Conservation (phyloP, 2,888 invertebrate species). For the Cantharis flavilabris region DNA sequence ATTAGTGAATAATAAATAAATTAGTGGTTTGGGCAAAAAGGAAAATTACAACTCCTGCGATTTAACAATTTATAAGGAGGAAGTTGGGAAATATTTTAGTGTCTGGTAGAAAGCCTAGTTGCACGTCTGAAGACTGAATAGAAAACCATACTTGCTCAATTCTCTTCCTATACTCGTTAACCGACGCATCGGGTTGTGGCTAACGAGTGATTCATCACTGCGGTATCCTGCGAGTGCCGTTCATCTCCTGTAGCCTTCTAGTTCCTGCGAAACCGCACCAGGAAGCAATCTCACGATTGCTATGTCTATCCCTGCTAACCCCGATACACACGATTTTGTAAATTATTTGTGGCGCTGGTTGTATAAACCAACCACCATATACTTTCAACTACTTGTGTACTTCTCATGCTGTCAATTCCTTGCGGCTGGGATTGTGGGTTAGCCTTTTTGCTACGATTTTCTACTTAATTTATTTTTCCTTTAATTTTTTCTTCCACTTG, state of each 20-base stretch:
- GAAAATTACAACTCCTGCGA: background rate
- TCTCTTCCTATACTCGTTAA: conserved; percentile 40
- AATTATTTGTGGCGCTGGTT: conserved; percentile 35
- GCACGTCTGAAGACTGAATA: conserved; percentile 20
- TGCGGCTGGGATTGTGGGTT: conserved; percentile 5
- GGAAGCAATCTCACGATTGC: conserved; percentile 38
- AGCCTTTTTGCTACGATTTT: conserved; percentile 29
- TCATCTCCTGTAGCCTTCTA: conserved; percentile 29
- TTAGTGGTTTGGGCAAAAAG: background rate
- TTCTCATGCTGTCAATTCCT: conserved; percentile 1
- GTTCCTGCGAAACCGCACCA: conserved; percentile 31
- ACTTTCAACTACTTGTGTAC: conserved; percentile 16
- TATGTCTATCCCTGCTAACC: conserved; percentile 34
- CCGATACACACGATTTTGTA: conserved; percentile 32
- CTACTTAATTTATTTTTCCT: conserved; percentile 29
- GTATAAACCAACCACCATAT: conserved; percentile 23
- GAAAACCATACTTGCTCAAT: conserved; percentile 14
- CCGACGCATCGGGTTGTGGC: conserved; percentile 44
- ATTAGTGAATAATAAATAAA: background rate
- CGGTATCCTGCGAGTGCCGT: conserved; percentile 34
- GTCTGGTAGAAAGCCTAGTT: conserved; percentile 22
- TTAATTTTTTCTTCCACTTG: conserved; percentile 27
- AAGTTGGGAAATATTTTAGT: conserved; percentile 26
- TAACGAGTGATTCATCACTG: conserved; percentile 50
- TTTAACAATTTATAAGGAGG: conserved; percentile 10